Base-by-base conservation (phyloP, 2,797 vertebrate species). In the Thaleichthys pacificus region DNA sequence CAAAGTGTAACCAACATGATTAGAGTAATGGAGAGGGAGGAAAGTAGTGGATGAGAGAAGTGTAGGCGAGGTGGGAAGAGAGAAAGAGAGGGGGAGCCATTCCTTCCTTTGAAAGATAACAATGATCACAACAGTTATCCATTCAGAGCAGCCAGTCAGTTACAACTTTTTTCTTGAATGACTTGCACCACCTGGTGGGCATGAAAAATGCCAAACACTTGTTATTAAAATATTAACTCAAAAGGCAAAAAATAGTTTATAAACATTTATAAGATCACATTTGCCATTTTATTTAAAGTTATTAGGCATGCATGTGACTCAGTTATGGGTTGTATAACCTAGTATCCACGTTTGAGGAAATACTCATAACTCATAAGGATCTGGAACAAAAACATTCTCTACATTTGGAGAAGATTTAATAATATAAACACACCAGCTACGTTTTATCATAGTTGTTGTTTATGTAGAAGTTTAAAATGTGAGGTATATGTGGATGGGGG, bases 161-260 rank as follows among this genome's bases (percentile, higher is more conserved):
- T 17, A 17, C 17, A 14, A 51, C 49, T 14, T 15, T 51, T 17
- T 51, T 51, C 17, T 51, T 51, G 3, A n/a, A n/a, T 54, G 15
- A 54, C 19, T 26, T 62, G 26, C 61, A 30, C 61, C 61, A 15
- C 61, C 61, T 32, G 61, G 26, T 62, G 61, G 61, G 61, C 26
- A 62, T 30, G 26, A 62, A 15, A 15, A 62, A 14, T 5, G 21
- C 28, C 28, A 61, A 22, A 26, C 58, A 28, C 24, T 51, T 51
- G 14, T 3, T 1, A 9, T 24, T 12, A 5, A 26, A 24, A 14
- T 61, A 8, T 61, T 17, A 12, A 15, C 14, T 28, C 26, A 30
- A 32, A 14, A 56, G 1, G 15, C 17, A 47, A 15, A 26, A 26
- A 60, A 26, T 9, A 61, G 12, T 61, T 61, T 61, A 61, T 15